Conservation (phyloP, 2,113 vertebrate genomes). For the Elephantulus edwardii region DNA sequence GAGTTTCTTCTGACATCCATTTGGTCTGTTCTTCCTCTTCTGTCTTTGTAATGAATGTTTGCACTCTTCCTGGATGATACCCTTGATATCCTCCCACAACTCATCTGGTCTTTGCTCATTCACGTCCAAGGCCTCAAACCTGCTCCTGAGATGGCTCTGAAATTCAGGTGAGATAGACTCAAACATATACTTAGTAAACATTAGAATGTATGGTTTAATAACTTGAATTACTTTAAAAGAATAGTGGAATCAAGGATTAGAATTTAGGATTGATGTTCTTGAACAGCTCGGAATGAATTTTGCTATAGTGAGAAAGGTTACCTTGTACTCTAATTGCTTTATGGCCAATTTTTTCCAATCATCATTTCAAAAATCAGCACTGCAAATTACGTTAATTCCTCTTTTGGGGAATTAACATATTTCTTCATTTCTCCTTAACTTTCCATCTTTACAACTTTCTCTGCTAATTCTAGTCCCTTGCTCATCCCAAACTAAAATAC, state of each 20-base stretch:
- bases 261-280: not conserved
- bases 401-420: not conserved
- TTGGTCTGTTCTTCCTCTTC: too few relatives aligned
- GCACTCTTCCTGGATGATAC: too few relatives aligned
- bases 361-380: not conserved
- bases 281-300: not conserved
- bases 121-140: too few relatives aligned
- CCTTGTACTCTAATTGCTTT: not conserved
- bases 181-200: not conserved
- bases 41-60: too few relatives aligned
- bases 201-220: not conserved
- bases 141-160: too few relatives aligned
- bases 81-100: too few relatives aligned
- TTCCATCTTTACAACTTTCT: not conserved
- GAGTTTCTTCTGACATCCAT: too few relatives aligned
- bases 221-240: not conserved
- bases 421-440: not conserved
- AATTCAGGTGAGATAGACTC: too few relatives aligned
- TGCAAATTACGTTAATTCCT: not conserved
- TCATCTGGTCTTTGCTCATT: too few relatives aligned
- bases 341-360: not conserved
- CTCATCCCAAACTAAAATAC: not conserved
- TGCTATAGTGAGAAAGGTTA: not conserved
- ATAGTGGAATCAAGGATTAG: not conserved
- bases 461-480: not conserved